Evolutionary conservation across 2,888 invertebrate species (phyloP).

Genomic region (Drosophila setosimentum): DNA sequence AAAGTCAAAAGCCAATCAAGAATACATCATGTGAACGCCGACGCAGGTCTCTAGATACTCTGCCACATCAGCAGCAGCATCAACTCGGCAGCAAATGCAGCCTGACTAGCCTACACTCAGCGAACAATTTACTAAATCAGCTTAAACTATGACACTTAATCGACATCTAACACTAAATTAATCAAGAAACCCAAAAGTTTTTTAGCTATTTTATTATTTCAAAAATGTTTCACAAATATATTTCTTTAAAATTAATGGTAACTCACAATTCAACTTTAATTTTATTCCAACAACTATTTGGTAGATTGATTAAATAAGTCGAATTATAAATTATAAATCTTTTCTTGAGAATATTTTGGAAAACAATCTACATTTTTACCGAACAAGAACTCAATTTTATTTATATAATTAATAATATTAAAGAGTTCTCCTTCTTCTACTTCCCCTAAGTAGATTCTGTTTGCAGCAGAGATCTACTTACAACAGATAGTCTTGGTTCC

Average conservation of each 20-base stretch:
- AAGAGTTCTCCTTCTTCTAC: background rate
- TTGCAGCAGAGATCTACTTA: background rate
- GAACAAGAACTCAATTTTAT: background rate
- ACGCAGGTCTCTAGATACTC: slow-evolving; percentile 28
- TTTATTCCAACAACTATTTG: background rate
- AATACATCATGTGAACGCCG: slow-evolving; percentile 42
- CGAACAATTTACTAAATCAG: background rate
- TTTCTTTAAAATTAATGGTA: background rate
- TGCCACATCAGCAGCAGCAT: slow-evolving; percentile 20
- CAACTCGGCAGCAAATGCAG: slow-evolving; percentile 39
- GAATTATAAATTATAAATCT: background rate
- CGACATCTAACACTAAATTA: background rate
- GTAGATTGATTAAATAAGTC: background rate
- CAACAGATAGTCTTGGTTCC: background rate
- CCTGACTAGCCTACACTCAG: slow-evolving; percentile 21
- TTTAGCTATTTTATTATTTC: background rate
- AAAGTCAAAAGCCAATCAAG: slow-evolving; percentile 59
- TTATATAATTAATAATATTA: too few relatives aligned
- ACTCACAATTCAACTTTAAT: background rate
- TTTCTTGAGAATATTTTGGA: background rate
- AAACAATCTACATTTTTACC: background rate
- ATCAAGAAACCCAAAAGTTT: background rate
- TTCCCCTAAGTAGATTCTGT: background rate
- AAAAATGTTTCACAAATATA: background rate
- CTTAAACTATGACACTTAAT: background rate